Evolutionary conservation across 2,888 invertebrate genomes (phyloP), one percentile per base, ranked within the genome.

Genomic region (Linnaemya vulpina): DNA sequence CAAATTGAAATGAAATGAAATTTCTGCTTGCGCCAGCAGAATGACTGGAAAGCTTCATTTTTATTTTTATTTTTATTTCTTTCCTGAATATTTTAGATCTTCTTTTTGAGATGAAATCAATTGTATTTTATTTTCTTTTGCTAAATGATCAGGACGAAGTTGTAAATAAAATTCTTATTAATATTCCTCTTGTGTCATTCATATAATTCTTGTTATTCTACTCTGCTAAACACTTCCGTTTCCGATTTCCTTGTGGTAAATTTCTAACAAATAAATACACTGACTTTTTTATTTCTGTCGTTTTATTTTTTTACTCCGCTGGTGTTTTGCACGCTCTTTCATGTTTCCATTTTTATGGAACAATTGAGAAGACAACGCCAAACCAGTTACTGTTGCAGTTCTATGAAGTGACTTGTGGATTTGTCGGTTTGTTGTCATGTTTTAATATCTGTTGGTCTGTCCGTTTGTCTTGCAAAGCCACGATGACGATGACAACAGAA

Each of bases 161-260:
- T 79, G 49, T 71, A 65, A 65, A 70, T 35, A 79, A 79, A 73
- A 9, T 65, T 71, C 25, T 71, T 46, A 43, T 79, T 79, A 63
- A 63, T 65, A 65, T 49, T 79, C 63, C 51, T 46, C 3, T 60
- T 30, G 40, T 53, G 51, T 67, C n/a, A 63, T 40, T 11, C 22
- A 55, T 60, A 49, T 55, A 51, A 49, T 74, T 58, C 40, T 38
- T 65, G 46, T 73, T 73, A 46, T 71, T 63, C 55, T 71, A 58
- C 58, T 80, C 10, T 51, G 30, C 51, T 74, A 81, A 80, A 81
- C 77, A 81, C 81, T 81, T 81, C 81, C 81, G 77, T 81, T 84
- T 74, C 68, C 68, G 62, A 60, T 81, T 81, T 84, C 74, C 43
- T 76, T 63, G 25, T 67, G 55, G 62, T 70, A 75, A 80, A 55